Evolutionary conservation across 1,140 invertebrate genomes (phyloP).

Genomic region (Hyposmocoma kahamanoa): DNA sequence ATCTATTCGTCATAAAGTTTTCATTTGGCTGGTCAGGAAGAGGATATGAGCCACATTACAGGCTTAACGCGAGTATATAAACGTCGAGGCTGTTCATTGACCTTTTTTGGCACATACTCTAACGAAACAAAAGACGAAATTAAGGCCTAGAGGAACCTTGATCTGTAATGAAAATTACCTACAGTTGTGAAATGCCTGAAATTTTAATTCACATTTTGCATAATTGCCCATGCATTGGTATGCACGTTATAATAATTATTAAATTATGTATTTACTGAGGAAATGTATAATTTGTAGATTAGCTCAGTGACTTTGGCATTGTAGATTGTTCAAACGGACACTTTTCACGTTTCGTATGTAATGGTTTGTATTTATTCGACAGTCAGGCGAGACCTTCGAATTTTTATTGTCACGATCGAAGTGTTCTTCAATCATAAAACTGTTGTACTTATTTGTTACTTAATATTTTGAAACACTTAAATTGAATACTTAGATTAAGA

Average conservation of each 20-base stretch:
- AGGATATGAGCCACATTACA: conserved; percentile 37
- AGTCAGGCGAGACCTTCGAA: no score
- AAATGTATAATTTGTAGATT: no score
- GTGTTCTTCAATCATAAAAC: no score
- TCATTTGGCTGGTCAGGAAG: conserved; percentile 24
- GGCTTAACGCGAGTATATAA: conserved; percentile 50
- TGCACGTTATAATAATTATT: no score
- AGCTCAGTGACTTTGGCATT: no score
- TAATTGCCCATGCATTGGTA: no score
- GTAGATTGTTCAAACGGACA: no score
- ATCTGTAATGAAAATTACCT: conserved; percentile 39
- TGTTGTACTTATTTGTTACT: conserved; percentile 16
- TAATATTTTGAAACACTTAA: conserved; percentile 26
- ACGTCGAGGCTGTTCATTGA: conserved; percentile 71
- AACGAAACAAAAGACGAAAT: conserved; percentile 67
- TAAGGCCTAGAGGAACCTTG: conserved; percentile 62
- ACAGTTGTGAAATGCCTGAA: conserved; percentile 17
- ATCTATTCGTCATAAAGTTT: conserved; percentile 27
- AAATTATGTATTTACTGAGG: no score
- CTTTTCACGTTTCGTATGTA: no score
- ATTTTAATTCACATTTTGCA: no score
- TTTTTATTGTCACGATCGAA: no score
- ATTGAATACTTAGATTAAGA: conserved; percentile 20
- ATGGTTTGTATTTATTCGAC: no score
- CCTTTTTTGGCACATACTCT: conserved; percentile 66